Evolutionary conservation across 1,140 invertebrate genomes (phyloP), one percentile per base, ranked within the genome.

Genomic region (Atta colombica): DNA sequence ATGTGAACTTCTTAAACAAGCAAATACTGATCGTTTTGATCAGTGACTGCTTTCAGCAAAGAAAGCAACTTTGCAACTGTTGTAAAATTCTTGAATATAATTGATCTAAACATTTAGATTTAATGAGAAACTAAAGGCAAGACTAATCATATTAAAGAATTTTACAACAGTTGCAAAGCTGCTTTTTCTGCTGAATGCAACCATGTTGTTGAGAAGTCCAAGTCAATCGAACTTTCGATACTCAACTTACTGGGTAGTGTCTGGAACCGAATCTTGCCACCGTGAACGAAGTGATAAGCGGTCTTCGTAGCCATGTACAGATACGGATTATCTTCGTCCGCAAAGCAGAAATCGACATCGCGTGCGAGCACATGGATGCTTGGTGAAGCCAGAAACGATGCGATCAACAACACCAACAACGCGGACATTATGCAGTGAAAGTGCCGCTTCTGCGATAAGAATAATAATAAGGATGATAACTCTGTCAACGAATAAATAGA

Each of bases 261-360:
- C 77, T 94, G 90, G 25, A 94, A 93, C 16, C 91, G 90, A 0
- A 92, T 92, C 66, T 90, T 94, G 35, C 94, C 93, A 58, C 91
- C 90, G 12, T 94, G 92, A 3, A 95, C 93, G 55, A 96, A 95
- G 65, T 95, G 93, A 58, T 96, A 96, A 1, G 96, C 93, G 8
- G 95, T 96, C 89, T 96, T 96, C 1, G 95, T 95, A 0, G 88
- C 95, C 91, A 96, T 94, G 55, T 93, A 89, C 5, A 96, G 85
- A 65, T 96, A 96, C 0, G 96, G 95, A 66, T 96, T 91, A 49
- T 92, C 86, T 18, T 96, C 95, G 1, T 94, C 87, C 0, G 92
- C 92, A 77, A 94, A 95, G 86, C 95, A 96, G 75, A 94, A 93
- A 31, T 95, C 94, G 8, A 85, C 81, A 31, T 95, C 90, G 21